phyloP scores from a whole-genome alignment of 2,113 vertebrate genomes.

The Chunga burmeisteri region DNA sequence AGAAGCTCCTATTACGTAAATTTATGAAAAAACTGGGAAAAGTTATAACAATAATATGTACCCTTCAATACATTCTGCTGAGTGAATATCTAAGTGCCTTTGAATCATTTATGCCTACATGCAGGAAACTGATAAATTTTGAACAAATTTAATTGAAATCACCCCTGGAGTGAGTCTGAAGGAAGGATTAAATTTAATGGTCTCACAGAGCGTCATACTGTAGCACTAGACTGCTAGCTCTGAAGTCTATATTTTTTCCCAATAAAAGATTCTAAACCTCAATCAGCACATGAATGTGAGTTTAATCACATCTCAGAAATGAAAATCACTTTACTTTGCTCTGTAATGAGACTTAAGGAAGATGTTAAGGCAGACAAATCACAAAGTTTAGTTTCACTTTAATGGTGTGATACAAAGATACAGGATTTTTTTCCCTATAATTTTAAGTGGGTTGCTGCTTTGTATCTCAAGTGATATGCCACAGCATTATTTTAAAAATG shows the following conservation, averaged over 20 bases:
- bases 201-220: slow-evolving; percentile 38
- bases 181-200: slow-evolving; percentile 73
- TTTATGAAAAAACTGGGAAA: slow-evolving; percentile 66
- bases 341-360: slow-evolving; percentile 65
- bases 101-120: slow-evolving; percentile 81
- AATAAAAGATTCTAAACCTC: slow-evolving; percentile 60
- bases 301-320: slow-evolving; percentile 64
- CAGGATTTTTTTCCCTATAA: neutral
- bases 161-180: slow-evolving; percentile 75
- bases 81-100: slow-evolving; percentile 60
- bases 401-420: neutral
- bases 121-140: slow-evolving; percentile 78
- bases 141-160: slow-evolving; percentile 83
- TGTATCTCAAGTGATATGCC: neutral
- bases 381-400: neutral
- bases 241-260: slow-evolving; percentile 56
- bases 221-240: slow-evolving; percentile 15
- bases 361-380: slow-evolving; percentile 42
- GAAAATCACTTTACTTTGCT: slow-evolving; percentile 34
- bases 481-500: neutral
- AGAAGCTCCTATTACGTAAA: slow-evolving; percentile 60
- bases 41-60: slow-evolving; percentile 66
- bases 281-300: slow-evolving; percentile 44
- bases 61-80: slow-evolving; percentile 54
- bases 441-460: neutral